Percentiles rank a stretch among this genome's conserved stretches.
These are phyloP conservation scores for Euleptes europaea DNA, from an alignment of 2,113 vertebrate genomes.

Conservation along the genomic window DNA sequence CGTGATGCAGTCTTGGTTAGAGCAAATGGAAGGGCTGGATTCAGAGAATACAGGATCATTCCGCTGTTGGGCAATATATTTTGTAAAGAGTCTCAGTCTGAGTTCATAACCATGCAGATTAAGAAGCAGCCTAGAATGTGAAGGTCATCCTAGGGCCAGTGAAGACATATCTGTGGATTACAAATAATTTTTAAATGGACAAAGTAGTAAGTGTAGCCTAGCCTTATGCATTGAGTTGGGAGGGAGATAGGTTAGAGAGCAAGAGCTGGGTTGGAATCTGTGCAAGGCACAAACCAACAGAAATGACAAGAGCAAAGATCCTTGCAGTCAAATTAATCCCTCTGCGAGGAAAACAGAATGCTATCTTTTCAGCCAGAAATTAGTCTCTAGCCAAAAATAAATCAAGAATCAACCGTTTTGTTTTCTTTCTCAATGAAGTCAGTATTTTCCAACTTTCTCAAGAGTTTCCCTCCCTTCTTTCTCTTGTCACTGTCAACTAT, in stretches of 20 bases:
- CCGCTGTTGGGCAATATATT: constrained; percentile 46
- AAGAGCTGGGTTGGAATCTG: background rate
- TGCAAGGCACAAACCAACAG: background rate
- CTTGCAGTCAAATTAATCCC: background rate
- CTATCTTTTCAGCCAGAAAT: background rate
- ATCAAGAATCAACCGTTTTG: background rate
- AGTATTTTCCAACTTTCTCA: background rate
- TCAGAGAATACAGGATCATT: constrained; percentile 40
- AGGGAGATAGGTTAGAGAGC: background rate
- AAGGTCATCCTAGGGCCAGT: constrained; percentile 50
- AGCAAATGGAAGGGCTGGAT: constrained; percentile 49
- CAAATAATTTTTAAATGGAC: background rate
- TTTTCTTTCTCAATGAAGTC: background rate
- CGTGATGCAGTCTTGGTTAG: constrained; percentile 49
- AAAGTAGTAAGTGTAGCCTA: background rate
- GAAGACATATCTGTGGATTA: constrained; percentile 34
- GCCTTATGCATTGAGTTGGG: background rate
- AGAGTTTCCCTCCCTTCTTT: background rate
- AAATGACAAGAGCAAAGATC: background rate
- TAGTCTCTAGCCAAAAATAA: background rate
- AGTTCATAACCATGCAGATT: constrained; percentile 29
- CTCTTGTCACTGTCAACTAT: background rate
- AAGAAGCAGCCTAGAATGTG: constrained; percentile 46
- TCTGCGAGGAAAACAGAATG: background rate
- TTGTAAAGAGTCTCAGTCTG: constrained; percentile 52